Base-by-base conservation (phyloP, 2,888 invertebrate species). In the Epirrhoe alternata region DNA sequence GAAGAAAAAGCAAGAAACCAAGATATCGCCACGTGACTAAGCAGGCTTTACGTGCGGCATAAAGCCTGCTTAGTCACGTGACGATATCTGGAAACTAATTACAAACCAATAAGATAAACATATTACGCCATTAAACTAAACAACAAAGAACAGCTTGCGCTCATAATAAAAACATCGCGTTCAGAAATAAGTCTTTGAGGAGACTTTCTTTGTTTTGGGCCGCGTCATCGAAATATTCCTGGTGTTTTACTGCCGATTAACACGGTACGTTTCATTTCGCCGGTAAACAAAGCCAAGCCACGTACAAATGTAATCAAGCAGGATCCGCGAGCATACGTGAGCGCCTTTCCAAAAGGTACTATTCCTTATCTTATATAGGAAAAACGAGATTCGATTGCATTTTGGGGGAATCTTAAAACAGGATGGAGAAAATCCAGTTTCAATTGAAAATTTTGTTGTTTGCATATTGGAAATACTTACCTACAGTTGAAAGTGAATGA, bases 271-370 rank as follows among this genome's bases (percentile, higher is more conserved):
- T 81, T 79, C 71, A 75, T 77, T 77, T 82, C 73, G 70, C 75
- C 73, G 74, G 74, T 73, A 73, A 83, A 81, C 82, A 16, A 59
- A 51, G 31, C 86, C 82, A 38, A 45, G 52, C 42, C 86, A 88
- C 86, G 86, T 87, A 85, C 81, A 73, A 79, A 77, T 77, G 79
- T 80, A 85, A 88, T 88, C 87, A 86, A 86, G 84, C 81, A 84
- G 84, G 58, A 86, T 87, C 85, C 87, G 86, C 83, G 77, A 77
- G 79, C 79, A 84, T 84, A 87, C 86, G 85, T 88, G 86, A 85
- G 79, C 77, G 52, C 52, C 24, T 59, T 59, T 52, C 35, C 42
- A 14, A 52, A 51, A 52, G 31, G 38, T 49, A 56, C 33, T 33
- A 33, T n/a, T n/a, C n/a, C n/a, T 47, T 55, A 47, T 57, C 31